A percentile compares a stretch with the other conserved stretches of the same genome.
These are phyloP conservation scores for Orientallactaga bullata DNA, from an alignment of 2,113 vertebrate genomes.

Conservation along the genomic window DNA sequence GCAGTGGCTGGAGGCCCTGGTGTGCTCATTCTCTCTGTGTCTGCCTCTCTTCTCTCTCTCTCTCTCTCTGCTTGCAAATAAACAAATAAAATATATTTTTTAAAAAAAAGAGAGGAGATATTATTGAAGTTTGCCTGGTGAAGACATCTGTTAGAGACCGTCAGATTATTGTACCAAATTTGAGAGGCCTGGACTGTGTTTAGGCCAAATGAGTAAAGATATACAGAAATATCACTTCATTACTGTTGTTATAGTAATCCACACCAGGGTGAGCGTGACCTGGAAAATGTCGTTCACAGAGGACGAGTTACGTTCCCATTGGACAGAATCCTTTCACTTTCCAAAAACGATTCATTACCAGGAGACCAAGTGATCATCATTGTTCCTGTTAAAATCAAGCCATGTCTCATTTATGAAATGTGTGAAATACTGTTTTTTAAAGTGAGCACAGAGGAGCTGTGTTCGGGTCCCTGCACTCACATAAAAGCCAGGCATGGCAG, in stretches of 20 bases:
- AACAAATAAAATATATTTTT: too few species aligned
- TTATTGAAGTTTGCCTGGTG: not conserved
- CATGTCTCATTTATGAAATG: not conserved
- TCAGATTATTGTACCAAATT: not conserved
- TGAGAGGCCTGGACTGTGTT: not conserved
- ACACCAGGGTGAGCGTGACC: not conserved
- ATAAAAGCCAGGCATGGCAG: not conserved
- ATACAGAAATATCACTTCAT: not conserved
- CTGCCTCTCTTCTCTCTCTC: too few species aligned
- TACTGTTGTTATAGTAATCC: not conserved
- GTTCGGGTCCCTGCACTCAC: too few species aligned
- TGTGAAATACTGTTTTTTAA: too few species aligned
- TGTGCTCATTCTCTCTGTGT: too few species aligned
- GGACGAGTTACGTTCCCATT: not conserved
- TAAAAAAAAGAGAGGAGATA: not conserved
- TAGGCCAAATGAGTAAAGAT: not conserved
- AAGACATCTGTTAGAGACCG: not conserved
- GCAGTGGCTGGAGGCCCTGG: too few species aligned
- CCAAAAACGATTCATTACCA: not conserved
- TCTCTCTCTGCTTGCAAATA: too few species aligned
- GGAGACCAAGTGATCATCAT: not conserved
- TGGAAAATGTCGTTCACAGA: not conserved
- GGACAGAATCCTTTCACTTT: not conserved
- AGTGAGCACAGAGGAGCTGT: too few species aligned
- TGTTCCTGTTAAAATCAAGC: constrained; percentile 22